Base-by-base conservation (phyloP, 2,113 vertebrate genomes). In the Emydura subglobosa region DNA sequence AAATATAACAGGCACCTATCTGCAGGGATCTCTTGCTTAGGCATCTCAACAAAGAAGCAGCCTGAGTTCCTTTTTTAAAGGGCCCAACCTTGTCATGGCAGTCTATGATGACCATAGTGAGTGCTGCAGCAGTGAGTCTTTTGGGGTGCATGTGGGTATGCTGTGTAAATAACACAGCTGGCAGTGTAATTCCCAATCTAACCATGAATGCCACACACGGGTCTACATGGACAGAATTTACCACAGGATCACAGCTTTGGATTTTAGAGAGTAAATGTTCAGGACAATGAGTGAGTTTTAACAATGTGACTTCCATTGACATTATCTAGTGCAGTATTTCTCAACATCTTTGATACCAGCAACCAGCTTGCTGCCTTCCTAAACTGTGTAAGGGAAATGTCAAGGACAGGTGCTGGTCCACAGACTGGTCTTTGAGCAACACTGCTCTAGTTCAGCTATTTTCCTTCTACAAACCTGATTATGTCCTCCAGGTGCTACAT, bases 71-170 rank as follows among this genome's bases (percentile, higher is more conserved):
- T 47, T 89, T 83, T 79, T 49, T 55, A 61, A 81, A 51, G 68
- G 0, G 5, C 9, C 49, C 57, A 22, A 29, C 0, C 0, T 31
- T 0, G 4, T 87, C 11, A 2, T 0, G 2, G 94, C 42, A 16
- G 61, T 4, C 2, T 42, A 51, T 16, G 83, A 76, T 39, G 25
- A 10, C 51, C 57, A 21, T 0, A 1, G 27, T 11, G 13, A 94
- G 5, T 6, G 53, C 85, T 82, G 34, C 49, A 89, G 79, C 21
- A 50, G 24, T 93, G 55, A 74, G 17, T 93, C 82, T n/a, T 80
- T 3, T 59, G 50, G 24, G 57, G 4, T 68, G 61, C 19, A 14
- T 68, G 61, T 4, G 31, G 16, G 16, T 68, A 68, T 68, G 34
- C 61, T 68, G 14, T 68, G 14, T 68, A 31, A 68, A 68, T 68